Conservation (phyloP, 92 coral and sea anemone species). For the Paramuricea clavata region DNA sequence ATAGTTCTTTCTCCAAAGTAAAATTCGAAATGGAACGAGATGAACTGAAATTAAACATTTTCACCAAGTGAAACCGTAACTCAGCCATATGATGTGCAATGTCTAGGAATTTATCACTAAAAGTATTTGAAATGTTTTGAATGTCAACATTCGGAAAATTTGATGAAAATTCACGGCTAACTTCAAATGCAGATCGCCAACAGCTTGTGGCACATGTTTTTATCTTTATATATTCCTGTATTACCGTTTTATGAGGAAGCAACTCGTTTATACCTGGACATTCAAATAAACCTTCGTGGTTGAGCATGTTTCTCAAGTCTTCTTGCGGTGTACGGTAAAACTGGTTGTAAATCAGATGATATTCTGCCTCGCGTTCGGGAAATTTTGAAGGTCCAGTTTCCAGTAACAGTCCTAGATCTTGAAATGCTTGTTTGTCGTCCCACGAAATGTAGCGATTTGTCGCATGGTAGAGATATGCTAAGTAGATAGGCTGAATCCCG, state of each 20-base stretch:
- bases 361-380: conserved; percentile 69
- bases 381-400: conserved; percentile 48
- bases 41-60: background rate
- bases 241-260: background rate
- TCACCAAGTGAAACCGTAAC: background rate
- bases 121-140: background rate
- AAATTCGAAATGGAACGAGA: background rate
- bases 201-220: background rate
- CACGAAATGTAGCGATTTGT: background rate
- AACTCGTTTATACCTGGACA: background rate
- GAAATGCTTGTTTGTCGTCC: conserved; percentile 24
- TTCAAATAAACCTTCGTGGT: background rate
- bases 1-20: background rate
- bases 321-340: conserved; percentile 44
- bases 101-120: background rate
- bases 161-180: background rate
- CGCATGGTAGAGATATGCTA: conserved; percentile 50
- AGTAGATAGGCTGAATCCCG: conserved; percentile 76
- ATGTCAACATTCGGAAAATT: background rate
- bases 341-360: conserved; percentile 63
- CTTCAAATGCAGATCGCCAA: background rate
- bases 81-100: background rate
- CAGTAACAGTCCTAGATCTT: conserved; percentile 3
- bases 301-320: background rate
- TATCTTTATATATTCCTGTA: background rate